Conservation (phyloP, 2,113 vertebrate species). For the Neoarius graeffei region DNA sequence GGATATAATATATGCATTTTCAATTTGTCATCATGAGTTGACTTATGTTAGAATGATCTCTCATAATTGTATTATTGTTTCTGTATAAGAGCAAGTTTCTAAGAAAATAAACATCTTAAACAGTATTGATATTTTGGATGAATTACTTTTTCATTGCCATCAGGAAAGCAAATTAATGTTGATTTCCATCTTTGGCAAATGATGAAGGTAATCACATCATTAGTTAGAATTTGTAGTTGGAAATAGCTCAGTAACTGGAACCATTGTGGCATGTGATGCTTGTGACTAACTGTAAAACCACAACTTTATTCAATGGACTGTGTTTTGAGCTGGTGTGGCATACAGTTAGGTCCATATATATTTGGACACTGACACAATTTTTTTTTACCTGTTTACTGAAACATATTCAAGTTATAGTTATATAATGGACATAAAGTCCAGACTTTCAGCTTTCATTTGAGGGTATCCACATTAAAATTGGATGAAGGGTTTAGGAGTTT, state of each 20-base stretch:
- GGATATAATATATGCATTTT: conserved; percentile 1
- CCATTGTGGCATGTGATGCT: neutral
- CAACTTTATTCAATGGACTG: neutral
- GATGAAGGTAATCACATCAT: neutral
- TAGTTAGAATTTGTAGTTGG: neutral
- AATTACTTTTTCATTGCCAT: neutral
- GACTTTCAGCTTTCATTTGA: too few species aligned
- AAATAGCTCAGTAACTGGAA: neutral
- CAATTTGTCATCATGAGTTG: neutral
- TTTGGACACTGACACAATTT: too few species aligned
- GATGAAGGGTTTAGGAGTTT: too few species aligned
- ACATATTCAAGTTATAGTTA: too few species aligned
- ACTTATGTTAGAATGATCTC: neutral
- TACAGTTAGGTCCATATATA: too few species aligned
- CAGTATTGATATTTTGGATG: neutral
- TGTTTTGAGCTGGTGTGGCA: neutral
- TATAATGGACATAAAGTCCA: too few species aligned
- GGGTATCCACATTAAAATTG: too few species aligned
- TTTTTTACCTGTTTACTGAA: too few species aligned
- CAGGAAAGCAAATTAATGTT: neutral
- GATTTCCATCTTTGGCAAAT: neutral
- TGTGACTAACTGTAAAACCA: neutral
- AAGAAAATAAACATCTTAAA: neutral
- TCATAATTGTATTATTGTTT: neutral
- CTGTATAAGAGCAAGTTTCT: neutral